These are phyloP conservation scores for Hirtodrosophila cameraria DNA, from an alignment of 2,888 invertebrate genomes.

Conservation along the genomic window DNA sequence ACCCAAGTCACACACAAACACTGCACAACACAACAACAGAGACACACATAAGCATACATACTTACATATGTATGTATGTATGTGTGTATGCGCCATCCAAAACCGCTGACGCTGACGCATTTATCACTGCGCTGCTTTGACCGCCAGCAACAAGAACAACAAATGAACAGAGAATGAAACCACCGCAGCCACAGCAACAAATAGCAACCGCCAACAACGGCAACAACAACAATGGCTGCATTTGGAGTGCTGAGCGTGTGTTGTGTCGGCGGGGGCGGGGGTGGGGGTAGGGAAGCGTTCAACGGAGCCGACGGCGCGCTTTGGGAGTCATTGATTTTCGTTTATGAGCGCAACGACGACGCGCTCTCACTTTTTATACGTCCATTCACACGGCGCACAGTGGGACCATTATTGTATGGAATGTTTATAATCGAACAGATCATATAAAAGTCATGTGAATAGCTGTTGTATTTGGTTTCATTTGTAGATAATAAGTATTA, in stretches of 20 bases:
- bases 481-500: too few species aligned
- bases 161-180: constrained; percentile 46
- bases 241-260: constrained; percentile 7
- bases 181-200: constrained; percentile 38
- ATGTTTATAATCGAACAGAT: constrained; percentile 26
- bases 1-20: constrained; percentile 55
- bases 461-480: too few species aligned
- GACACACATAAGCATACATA: constrained; percentile 2
- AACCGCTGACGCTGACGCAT: constrained; percentile 59
- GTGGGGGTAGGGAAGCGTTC: constrained; percentile 16
- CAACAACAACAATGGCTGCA: constrained; percentile 28
- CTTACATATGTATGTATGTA: not conserved
- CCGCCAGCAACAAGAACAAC: constrained; percentile 33
- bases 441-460: constrained; percentile 5
- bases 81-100: constrained; percentile 9
- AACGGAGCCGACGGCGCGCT: constrained; percentile 46
- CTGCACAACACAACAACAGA: constrained; percentile 34
- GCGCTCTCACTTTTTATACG: constrained; percentile 78
- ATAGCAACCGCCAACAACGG: constrained; percentile 19
- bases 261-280: not conserved
- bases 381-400: constrained; percentile 74
- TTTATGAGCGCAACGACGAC: constrained; percentile 66
- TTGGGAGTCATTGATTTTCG: constrained; percentile 78
- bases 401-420: constrained; percentile 32
- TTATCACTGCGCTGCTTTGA: constrained; percentile 55